Base-by-base conservation (phyloP, 2,797 vertebrate genomes). In the Tadarida brasiliensis region DNA sequence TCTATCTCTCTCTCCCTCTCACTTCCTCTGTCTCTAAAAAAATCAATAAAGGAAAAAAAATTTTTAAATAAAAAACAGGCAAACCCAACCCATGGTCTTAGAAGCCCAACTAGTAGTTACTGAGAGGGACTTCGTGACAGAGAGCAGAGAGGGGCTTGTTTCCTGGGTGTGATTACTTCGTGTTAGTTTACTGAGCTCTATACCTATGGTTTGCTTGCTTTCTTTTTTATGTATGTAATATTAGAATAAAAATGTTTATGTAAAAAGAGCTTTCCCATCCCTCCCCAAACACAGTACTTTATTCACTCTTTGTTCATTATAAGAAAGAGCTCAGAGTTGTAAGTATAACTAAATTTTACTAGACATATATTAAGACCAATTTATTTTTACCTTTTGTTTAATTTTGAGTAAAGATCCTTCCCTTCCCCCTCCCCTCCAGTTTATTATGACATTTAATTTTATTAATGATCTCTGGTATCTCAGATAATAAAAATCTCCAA, bases 361-460 rank as follows among this genome's bases (percentile, higher is more conserved):
- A 59, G 70, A n/a, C 2, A 44, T 39, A 49, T 61, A 71, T 71
- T 77, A 61, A 88, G 88, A 91, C 49, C 51, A 71, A 77, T 47
- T 83, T 35, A 47, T 82, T 74, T 93, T n/a, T 67, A 57, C 63
- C 17, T 94, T 73, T 68, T 68, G 7, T 68, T 56, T 76, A 44
- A 81, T 82, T 94, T 92, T 85, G n/a, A 89, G 7, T 33, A 81
- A 81, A 47, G 7, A 3, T 35, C 33, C 9, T 94, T 3, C 30
- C 8, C 28, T 17, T 82, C n/a, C 15, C 22, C 24, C 2, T 1
- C 16, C 19, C 26, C 14, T 9, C 30, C 33, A 61, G 28, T 77
- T 87, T 90, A 68, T 57, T 67, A 30, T 91, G 49, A 88, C 76
- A 81, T 77, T 84, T 82, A 84, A 56, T 10, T 94, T 82, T 57